Conservation (phyloP, 1,140 invertebrate species). For the Sogatella furcifera region DNA sequence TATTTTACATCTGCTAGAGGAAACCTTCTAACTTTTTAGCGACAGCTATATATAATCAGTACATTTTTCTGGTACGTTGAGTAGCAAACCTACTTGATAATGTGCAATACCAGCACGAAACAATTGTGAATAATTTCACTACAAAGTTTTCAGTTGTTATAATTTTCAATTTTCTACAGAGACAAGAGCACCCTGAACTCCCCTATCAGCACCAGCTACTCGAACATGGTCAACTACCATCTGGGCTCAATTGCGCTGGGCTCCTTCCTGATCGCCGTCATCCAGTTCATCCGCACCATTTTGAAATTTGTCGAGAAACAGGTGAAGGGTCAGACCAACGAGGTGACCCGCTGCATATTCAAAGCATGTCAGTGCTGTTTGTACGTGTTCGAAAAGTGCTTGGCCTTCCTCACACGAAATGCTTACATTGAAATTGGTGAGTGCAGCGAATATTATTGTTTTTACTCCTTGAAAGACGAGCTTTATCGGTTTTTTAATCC, state of each 20-base stretch:
- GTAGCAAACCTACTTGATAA: no score
- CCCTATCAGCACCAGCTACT: slow-evolving; percentile 44
- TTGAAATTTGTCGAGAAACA: slow-evolving; percentile 30
- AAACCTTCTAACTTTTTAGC: no score
- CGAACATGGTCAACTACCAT: slow-evolving; percentile 53
- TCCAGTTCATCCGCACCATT: slow-evolving; percentile 52
- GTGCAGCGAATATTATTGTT: no score
- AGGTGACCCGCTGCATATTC: slow-evolving; percentile 30
- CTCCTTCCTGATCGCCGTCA: slow-evolving; percentile 57
- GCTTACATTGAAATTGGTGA: slow-evolving; percentile 69
- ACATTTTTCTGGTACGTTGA: no score
- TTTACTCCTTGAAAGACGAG: no score
- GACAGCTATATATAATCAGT: no score
- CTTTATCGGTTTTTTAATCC: no score
- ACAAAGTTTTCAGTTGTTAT: no score
- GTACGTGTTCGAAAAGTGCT: slow-evolving; percentile 57
- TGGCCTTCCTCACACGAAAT: slow-evolving; percentile 62
- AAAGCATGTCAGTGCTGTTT: slow-evolving; percentile 63
- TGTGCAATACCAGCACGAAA: no score
- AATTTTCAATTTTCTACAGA: slow-evolving; percentile 34
- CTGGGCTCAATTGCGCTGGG: slow-evolving; percentile 67
- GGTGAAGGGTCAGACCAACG: slow-evolving; percentile 35
- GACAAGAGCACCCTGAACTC: slow-evolving; percentile 48
- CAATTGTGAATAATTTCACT: no score
- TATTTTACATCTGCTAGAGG: no score